Percentiles rank a stretch among this genome's conserved stretches.
Conservation (phyloP, 2,113 vertebrate genomes). For the Herpetotheres cachinnans region DNA sequence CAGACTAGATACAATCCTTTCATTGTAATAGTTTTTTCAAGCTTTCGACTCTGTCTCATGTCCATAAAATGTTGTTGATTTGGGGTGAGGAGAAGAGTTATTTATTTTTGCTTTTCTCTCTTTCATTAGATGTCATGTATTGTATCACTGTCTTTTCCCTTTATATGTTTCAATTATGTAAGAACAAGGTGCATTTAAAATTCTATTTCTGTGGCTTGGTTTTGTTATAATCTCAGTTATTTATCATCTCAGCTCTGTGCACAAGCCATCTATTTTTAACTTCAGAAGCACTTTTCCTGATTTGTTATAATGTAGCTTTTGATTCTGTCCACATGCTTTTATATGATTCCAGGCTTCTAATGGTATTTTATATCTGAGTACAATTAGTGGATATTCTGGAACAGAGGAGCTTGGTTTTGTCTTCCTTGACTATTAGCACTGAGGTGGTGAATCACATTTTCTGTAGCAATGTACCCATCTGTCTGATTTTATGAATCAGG, state of each 20-base stretch:
- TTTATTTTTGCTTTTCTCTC: neutral
- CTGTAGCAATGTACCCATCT: neutral
- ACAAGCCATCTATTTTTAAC: constrained; percentile 16
- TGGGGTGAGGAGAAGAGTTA: neutral
- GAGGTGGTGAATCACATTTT: neutral
- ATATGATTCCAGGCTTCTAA: neutral
- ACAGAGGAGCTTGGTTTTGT: neutral
- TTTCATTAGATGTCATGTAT: neutral
- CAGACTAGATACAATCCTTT: neutral
- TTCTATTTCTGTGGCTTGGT: neutral
- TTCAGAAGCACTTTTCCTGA: neutral
- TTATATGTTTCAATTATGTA: neutral
- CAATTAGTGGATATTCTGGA: neutral
- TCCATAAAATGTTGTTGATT: neutral
- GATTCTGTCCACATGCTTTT: neutral
- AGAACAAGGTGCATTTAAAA: neutral
- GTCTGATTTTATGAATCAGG: neutral
- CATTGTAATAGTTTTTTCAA: neutral
- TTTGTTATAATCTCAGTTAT: neutral
- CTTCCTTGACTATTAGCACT: neutral
- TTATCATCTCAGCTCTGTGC: neutral
- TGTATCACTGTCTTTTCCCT: neutral
- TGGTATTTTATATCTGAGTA: neutral
- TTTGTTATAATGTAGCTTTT: neutral
- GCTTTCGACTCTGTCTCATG: neutral